Percentiles rank a stretch among this genome's conserved stretches.
Conservation (phyloP, 2,797 vertebrate genomes). For the Fratercula arctica region DNA sequence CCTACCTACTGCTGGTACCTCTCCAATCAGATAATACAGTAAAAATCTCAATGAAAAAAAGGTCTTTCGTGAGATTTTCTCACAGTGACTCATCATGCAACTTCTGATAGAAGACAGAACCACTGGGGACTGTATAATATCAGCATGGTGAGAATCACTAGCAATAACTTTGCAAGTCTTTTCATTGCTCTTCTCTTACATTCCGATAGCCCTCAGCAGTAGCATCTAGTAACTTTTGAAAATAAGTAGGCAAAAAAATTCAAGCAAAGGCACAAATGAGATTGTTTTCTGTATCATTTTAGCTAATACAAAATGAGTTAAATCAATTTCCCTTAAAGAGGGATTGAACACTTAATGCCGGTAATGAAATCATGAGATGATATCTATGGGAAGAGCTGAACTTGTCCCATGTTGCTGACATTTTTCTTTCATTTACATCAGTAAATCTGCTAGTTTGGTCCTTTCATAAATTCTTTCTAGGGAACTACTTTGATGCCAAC, state of each 20-base stretch:
- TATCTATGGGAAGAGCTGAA: background rate
- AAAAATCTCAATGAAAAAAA: background rate
- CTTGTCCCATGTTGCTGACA: background rate
- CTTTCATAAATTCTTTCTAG: background rate
- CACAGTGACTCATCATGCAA: background rate
- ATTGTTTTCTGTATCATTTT: background rate
- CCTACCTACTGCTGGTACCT: background rate
- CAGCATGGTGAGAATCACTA: background rate
- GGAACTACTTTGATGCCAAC: background rate
- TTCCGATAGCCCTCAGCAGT: background rate
- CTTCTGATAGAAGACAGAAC: background rate
- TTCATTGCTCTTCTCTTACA: background rate
- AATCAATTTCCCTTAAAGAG: background rate
- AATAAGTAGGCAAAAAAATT: background rate
- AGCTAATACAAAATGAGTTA: background rate
- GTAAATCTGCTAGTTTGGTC: background rate
- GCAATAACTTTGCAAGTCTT: background rate
- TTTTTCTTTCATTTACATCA: background rate
- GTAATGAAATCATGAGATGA: background rate
- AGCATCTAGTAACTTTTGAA: background rate
- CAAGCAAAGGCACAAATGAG: background rate
- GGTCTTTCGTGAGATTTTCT: background rate
- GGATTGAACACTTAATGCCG: background rate
- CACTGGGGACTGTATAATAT: background rate
- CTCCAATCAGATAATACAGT: background rate